Conservation (phyloP, 2,888 invertebrate species). For the Lithophane semibrunnea region DNA sequence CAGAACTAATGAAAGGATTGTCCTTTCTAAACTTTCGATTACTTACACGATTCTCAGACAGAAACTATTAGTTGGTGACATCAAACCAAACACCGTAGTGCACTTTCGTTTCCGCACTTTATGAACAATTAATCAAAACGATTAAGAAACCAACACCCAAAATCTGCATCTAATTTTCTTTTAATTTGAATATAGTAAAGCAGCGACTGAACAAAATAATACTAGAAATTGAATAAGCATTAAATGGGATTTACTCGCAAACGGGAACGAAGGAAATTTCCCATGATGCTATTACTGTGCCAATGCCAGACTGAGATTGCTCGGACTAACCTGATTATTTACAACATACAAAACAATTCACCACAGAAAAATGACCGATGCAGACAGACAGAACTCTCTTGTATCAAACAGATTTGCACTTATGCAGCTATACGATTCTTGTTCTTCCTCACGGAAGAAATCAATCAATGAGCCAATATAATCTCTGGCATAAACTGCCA, state of each 20-base stretch:
- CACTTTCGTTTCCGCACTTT: conserved; percentile 21
- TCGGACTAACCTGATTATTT: conserved; percentile 29
- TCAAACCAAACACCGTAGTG: conserved; percentile 1
- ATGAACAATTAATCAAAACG: conserved; percentile 4
- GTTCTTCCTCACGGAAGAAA: conserved; percentile 42
- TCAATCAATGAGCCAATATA: conserved; percentile 50
- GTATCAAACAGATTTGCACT: background rate
- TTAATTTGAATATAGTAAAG: background rate
- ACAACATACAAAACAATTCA: background rate
- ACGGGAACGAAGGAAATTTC: conserved; percentile 35
- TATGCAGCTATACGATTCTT: background rate
- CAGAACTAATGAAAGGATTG: background rate
- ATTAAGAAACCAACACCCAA: background rate
- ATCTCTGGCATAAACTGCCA: conserved; percentile 17
- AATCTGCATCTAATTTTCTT: background rate
- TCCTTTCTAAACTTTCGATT: conserved; percentile 1
- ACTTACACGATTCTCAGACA: background rate
- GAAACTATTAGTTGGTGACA: background rate
- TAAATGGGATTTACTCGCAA: conserved; percentile 33
- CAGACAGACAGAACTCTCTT: background rate
- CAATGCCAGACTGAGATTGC: conserved; percentile 24
- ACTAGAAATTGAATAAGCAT: conserved; percentile 17
- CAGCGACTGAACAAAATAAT: background rate
- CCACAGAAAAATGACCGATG: background rate
- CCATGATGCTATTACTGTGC: conserved; percentile 40